These are phyloP conservation scores for Microtus montanus DNA, from an alignment of 2,113 vertebrate species.

Conservation along the genomic window DNA sequence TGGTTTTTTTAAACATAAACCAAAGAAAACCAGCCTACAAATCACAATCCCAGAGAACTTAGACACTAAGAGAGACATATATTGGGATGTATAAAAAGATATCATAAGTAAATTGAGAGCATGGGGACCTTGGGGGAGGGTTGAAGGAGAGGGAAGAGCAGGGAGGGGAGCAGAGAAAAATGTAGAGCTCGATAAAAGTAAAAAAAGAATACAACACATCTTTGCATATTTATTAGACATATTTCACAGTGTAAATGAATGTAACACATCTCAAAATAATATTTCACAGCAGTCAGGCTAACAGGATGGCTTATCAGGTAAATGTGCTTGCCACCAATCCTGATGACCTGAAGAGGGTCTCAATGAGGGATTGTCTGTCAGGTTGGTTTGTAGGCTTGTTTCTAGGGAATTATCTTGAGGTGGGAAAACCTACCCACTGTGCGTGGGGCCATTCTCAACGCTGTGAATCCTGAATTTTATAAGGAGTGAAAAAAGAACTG, in stretches of 20 bases:
- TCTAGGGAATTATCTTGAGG: neutral
- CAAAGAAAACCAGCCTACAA: too few relatives aligned
- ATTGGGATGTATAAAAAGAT: too few relatives aligned
- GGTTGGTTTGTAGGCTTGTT: neutral
- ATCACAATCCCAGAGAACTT: too few relatives aligned
- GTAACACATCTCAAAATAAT: neutral
- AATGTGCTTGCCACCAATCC: neutral
- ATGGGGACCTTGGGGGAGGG: too few relatives aligned
- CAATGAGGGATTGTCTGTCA: neutral
- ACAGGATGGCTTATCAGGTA: neutral
- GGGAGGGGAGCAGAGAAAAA: too few relatives aligned
- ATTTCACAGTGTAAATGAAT: neutral
- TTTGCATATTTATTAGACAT: neutral
- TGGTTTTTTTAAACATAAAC: too few relatives aligned
- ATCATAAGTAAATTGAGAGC: too few relatives aligned
- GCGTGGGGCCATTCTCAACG: neutral
- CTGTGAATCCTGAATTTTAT: neutral
- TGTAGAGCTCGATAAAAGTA: too few relatives aligned
- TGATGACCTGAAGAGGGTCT: neutral
- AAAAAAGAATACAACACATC: neutral
- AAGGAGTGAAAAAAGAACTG: neutral
- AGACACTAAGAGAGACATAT: too few relatives aligned
- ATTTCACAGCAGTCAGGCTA: neutral
- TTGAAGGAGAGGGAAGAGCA: too few relatives aligned
- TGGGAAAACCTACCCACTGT: neutral